Base-by-base conservation (phyloP, 2,797 vertebrate genomes). In the Trichosurus vulpecula region DNA sequence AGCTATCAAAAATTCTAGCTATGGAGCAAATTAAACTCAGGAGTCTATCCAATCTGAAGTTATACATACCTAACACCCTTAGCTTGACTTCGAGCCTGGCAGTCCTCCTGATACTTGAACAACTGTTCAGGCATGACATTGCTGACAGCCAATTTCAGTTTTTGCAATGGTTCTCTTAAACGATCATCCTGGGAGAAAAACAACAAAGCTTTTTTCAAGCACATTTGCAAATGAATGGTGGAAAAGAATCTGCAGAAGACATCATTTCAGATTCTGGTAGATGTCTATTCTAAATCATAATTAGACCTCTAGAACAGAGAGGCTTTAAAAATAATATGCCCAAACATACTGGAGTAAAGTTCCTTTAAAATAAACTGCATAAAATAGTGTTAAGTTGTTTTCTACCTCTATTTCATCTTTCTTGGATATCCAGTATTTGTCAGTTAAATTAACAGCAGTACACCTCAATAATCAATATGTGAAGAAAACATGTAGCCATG, bases 41-140 rank as follows among this genome's bases (percentile, higher is more conserved):
- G 0, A 51, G 47, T 19, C 95, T 0, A 14, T n/a, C 90, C 55
- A 93, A 91, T 92, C 2, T 97, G 57, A 94, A 95, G 61, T 97
- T 96, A 95, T 94, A 99, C 99, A 94, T 99, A 99, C 99, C 99
- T 99, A 90, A 98, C 99, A 98, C 99, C 99, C 98, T 99, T 99
- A 66, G 99, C 99, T 97, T 99, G 99, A 95, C 99, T 99, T 19
- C 98, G 99, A 81, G 99, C 99, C 97, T 99, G 99, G 97, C 99
- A 99, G 98, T 99, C 99, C 98, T 99, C 99, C 97, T 99, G 99
- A 98, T 99, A 99, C 66, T 99, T 99, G 94, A 99, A 99, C 13
- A 99, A 99, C 98, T 99, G 99, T 97, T 99, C 99, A 5, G 99
- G 99, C 99, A 99, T 99, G 97, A 99, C 99, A 0, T 98, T 99